These are phyloP conservation scores for Ctenodactylus gundi DNA, from an alignment of 2,113 vertebrate genomes.

Conservation along the genomic window DNA sequence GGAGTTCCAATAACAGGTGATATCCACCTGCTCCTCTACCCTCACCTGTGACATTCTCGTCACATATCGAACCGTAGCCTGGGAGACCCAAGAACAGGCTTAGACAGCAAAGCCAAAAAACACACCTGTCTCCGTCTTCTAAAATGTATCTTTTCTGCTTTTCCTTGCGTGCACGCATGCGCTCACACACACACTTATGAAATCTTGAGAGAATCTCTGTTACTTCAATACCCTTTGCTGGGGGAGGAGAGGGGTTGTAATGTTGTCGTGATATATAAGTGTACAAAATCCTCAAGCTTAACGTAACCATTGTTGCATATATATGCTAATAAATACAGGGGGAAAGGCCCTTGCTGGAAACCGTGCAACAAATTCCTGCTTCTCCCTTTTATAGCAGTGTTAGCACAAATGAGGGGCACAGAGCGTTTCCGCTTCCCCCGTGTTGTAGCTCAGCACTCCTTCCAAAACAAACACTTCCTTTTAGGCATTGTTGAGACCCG, in stretches of 20 bases:
- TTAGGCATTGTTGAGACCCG: neutral
- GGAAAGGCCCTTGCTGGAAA: too few relatives aligned
- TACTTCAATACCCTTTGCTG: neutral
- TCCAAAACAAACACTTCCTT: slow-evolving; percentile 54
- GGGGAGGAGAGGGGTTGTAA: too few relatives aligned
- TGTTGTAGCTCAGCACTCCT: neutral
- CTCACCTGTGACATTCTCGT: neutral
- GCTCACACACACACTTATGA: neutral
- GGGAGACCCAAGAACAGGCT: neutral
- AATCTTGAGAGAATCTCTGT: neutral
- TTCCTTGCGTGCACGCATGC: neutral
- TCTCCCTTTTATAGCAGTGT: neutral
- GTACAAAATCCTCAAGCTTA: too few relatives aligned
- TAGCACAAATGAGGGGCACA: neutral
- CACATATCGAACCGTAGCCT: neutral
- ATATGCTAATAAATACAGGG: too few relatives aligned
- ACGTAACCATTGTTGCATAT: too few relatives aligned
- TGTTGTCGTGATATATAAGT: too few relatives aligned
- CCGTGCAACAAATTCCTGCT: neutral
- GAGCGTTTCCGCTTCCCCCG: neutral
- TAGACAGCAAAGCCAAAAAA: neutral
- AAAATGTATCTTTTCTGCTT: neutral
- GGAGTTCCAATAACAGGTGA: neutral
- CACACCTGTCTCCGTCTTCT: neutral
- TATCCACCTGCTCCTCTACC: neutral